Evolutionary conservation across 2,113 vertebrate species (phyloP), one percentile per base, ranked within the genome.

Genomic region (Anarrhichthys ocellatus): DNA sequence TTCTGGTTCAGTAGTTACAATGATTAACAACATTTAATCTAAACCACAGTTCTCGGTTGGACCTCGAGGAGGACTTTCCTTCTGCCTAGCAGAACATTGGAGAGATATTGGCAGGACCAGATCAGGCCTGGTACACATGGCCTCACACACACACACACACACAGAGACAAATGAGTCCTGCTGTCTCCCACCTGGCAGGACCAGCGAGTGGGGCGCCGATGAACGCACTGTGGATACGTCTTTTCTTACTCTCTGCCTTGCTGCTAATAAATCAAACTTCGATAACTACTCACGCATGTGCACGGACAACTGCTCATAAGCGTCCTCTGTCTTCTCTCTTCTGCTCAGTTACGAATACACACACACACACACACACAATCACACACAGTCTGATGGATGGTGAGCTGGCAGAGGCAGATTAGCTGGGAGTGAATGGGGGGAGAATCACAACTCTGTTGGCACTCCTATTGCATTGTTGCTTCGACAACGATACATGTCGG

Each of bases 401-500:
- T 4, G 64, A 67, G 80, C 86, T 89, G 87, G 92, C 88, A 79
- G 78, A 88, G 80, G 87, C 80, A 83, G 86, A 90, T 93, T 91
- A 93, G 80, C 85, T 64, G 72, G 61, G 86, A 78, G 73, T 78
- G 91, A 81, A 89, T 84, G 86, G 78, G 72, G 74, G 76, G 78
- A 81, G 89, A 91, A 93, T 92, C 79, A 89, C 87, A 88, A 87
- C 86, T 92, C 80, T 82, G 73, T 90, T 34, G 0, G 85, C 63
- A 5, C 78, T 3, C 75, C 56, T 11, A 65, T 78, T 85, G 79
- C 83, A 80, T 90, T 89, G 85, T 92, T 89, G 82, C 82, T 82
- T 76, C 29, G 62, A 91, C 89, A 90, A 42, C 38, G 68, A 91
- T 87, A 87, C 87, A 67, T 87, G 92, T 92, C 34, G 6, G 86